A percentile compares a stretch with the other conserved stretches of the same genome.
Conservation (phyloP, 1,140 invertebrate species). For the Drosophila pallidifrons region DNA sequence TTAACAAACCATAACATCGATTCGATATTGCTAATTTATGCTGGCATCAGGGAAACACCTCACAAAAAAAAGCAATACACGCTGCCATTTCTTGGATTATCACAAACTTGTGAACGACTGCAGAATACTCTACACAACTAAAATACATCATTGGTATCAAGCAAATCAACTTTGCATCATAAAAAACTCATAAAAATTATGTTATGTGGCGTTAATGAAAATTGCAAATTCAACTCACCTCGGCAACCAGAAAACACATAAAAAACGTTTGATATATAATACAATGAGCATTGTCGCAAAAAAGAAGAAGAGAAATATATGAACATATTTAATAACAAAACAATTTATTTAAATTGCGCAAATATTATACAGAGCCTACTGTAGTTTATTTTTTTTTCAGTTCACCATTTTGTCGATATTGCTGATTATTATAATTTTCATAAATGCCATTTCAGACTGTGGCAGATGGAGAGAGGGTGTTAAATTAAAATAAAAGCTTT, state of each 20-base stretch:
- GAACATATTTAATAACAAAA: constrained; percentile 36
- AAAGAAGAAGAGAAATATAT: constrained; percentile 15
- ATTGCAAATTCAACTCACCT: constrained; percentile 62
- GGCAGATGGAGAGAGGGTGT: too few species aligned
- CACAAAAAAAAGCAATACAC: constrained; percentile 7
- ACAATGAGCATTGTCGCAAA: background rate
- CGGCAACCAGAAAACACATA: background rate
- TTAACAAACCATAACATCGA: constrained; percentile 57
- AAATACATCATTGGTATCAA: background rate
- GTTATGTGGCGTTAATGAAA: constrained; percentile 70
- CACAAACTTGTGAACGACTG: background rate
- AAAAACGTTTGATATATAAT: constrained; percentile 15
- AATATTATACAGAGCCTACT: constrained; percentile 63
- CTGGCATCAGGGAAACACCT: constrained; percentile 37
- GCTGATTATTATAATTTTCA: constrained; percentile 67
- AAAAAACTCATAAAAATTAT: constrained; percentile 60
- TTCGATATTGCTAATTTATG: constrained; percentile 71
- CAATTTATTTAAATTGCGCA: constrained; percentile 65
- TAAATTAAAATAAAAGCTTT: constrained; percentile 58
- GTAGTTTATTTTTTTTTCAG: constrained; percentile 22
- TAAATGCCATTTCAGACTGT: constrained; percentile 38
- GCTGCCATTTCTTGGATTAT: constrained; percentile 16
- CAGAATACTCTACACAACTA: background rate
- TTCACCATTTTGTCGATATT: constrained; percentile 24
- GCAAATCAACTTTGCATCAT: constrained; percentile 1